Base-by-base conservation (phyloP, 2,888 invertebrate species). In the Drosophila stalkeri region DNA sequence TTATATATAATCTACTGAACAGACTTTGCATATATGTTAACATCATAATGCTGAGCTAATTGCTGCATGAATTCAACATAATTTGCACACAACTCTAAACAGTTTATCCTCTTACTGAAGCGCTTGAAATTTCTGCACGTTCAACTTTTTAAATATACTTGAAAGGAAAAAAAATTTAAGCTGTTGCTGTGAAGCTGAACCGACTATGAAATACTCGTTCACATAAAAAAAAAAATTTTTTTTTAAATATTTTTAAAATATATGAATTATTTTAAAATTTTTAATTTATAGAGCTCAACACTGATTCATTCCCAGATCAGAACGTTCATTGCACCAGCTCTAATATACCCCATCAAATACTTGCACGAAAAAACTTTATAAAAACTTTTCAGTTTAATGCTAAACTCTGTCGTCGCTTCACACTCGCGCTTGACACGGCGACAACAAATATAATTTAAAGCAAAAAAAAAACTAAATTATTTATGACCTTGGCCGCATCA, bases 401-500 rank as follows among this genome's bases (percentile, higher is more conserved):
- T 5, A 56, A 56, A 43, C 27, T 11, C n/a, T 47, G 16, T 33
- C 46, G 11, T 39, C 18, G 33, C 18, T 35, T 51, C 51, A 51
- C 51, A 35, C 51, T 14, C 51, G 51, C 51, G 51, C 51, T 35
- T 35, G 3, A 14, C 18, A 8, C 18, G 12, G 3, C 2, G 7
- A 3, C 1, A 11, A 33, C 51, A 39, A 27, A n/a, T 12, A 27
- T 27, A 27, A 27, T 27, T 27, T 27, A 27, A 27, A 9, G 7
- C 6, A 35, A 35, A 35, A 14, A 35, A 35, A 51, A 35, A 52
- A 33, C 4, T 27, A 41, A 41, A 20, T 68, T 62, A 75, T 62
- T 80, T 80, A 55, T 51, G 80, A 33, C 80, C 76, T 72, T 77
- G 76, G 39, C 63, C 75, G 52, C 75, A 61, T 71, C 67, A 75